These are phyloP conservation scores for Priocnemis perturbator DNA, from an alignment of 2,888 invertebrate genomes.

Conservation along the genomic window DNA sequence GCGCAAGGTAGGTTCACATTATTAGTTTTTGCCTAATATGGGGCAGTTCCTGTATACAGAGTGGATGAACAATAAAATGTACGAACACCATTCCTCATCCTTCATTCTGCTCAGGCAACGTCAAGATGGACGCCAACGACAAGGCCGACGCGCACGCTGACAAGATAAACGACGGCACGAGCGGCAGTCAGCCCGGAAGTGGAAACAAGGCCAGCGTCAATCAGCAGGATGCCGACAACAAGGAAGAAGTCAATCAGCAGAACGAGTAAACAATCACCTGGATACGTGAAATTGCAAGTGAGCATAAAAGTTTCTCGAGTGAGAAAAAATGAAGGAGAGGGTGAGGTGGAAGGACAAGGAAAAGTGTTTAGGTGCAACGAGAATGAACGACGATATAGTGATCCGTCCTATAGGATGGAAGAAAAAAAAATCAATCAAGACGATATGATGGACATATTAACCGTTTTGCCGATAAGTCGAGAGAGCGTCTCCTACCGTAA, in stretches of 20 bases:
- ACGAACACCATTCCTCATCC: too few relatives aligned
- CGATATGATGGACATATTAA: too few relatives aligned
- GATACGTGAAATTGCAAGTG: slow-evolving; percentile 33
- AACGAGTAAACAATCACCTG: slow-evolving; percentile 72
- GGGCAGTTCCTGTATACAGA: too few relatives aligned
- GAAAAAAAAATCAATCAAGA: too few relatives aligned
- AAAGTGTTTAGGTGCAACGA: too few relatives aligned
- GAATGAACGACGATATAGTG: too few relatives aligned
- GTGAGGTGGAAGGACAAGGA: not conserved
- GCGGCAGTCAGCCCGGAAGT: slow-evolving; percentile 63
- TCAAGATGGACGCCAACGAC: slow-evolving; percentile 72
- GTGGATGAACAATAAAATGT: too few relatives aligned
- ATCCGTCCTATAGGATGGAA: too few relatives aligned
- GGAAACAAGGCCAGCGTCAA: slow-evolving; percentile 67
- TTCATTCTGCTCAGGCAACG: slow-evolving; percentile 62
- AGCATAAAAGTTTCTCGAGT: slow-evolving; percentile 54
- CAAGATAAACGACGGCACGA: slow-evolving; percentile 67
- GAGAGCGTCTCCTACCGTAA: too few relatives aligned
- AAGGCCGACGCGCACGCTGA: slow-evolving; percentile 72
- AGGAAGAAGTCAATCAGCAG: slow-evolving; percentile 73
- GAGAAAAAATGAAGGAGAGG: slow-evolving; percentile 23
- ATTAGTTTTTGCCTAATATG: too few relatives aligned
- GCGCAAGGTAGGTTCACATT: slow-evolving; percentile 73
- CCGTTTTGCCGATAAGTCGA: too few relatives aligned
- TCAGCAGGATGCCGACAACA: slow-evolving; percentile 70